Percentiles rank a stretch among this genome's conserved stretches.
Evolutionary conservation across 2,888 invertebrate species (phyloP).

Genomic region (Cactoblastis cactorum): DNA sequence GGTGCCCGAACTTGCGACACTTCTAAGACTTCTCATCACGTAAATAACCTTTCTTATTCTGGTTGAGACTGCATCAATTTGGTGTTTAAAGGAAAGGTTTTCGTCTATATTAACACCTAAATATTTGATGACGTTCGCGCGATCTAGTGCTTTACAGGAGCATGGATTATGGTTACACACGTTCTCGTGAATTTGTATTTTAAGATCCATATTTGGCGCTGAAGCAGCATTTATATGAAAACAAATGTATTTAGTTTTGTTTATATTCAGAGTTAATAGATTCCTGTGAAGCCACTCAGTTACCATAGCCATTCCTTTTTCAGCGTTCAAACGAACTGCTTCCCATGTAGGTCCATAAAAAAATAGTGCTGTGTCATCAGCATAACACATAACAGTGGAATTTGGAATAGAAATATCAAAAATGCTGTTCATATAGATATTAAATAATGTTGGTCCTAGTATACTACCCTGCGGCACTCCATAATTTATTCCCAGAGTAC

Average conservation of each 20-base stretch:
- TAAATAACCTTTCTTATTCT: too few relatives aligned
- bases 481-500: too few relatives aligned
- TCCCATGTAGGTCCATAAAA: not conserved
- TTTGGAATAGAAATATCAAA: not conserved
- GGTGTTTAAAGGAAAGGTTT: too few relatives aligned
- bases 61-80: too few relatives aligned
- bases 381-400: not conserved
- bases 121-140: not conserved
- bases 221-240: not conserved
- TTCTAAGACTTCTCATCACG: not conserved
- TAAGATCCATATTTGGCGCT: not conserved
- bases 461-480: not conserved
- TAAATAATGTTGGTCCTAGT: not conserved
- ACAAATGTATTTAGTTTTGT: not conserved
- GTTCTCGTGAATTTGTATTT: not conserved
- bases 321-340: not conserved
- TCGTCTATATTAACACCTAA: not conserved
- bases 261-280: not conserved
- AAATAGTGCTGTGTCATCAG: not conserved
- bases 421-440: not conserved
- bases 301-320: not conserved
- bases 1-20: not conserved
- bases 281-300: not conserved
- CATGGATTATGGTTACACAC: not conserved
- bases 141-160: not conserved